These are phyloP conservation scores for Clarias macrocephalus DNA, from an alignment of 2,113 vertebrate genomes.

Conservation along the genomic window DNA sequence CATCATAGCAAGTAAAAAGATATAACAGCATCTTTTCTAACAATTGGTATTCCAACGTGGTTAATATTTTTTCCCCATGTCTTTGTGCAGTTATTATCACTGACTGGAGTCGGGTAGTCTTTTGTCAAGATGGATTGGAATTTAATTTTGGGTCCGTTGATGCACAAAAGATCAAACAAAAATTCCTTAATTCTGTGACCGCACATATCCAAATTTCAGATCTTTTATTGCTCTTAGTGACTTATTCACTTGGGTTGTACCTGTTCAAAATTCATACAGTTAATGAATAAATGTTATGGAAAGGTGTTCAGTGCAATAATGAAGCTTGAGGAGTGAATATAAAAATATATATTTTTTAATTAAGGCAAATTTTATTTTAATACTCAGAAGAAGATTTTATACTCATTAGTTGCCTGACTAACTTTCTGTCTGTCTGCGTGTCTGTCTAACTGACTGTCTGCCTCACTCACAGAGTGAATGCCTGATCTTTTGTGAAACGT, in stretches of 20 bases:
- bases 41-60: not conserved
- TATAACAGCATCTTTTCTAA: not conserved
- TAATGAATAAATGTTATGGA: conserved; percentile 1
- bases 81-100: not conserved
- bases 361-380: not conserved
- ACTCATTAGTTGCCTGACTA: not conserved
- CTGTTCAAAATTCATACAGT: not conserved
- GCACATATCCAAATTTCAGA: not conserved
- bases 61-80: not conserved
- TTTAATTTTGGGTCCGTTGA: not conserved
- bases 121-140: not conserved
- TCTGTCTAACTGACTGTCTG: not conserved
- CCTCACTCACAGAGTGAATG: not conserved
- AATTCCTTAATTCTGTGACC: not conserved
- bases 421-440: not conserved
- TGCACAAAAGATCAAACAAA: not conserved
- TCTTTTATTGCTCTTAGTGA: not conserved
- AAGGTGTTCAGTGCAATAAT: not conserved
- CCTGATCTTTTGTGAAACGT: not conserved
- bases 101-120: not conserved
- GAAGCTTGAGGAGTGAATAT: not conserved
- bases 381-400: not conserved
- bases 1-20: not conserved
- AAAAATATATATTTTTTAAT: not conserved
- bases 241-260: not conserved